Base-by-base conservation (phyloP, 2,888 invertebrate species). In the Dorcus hopei region DNA sequence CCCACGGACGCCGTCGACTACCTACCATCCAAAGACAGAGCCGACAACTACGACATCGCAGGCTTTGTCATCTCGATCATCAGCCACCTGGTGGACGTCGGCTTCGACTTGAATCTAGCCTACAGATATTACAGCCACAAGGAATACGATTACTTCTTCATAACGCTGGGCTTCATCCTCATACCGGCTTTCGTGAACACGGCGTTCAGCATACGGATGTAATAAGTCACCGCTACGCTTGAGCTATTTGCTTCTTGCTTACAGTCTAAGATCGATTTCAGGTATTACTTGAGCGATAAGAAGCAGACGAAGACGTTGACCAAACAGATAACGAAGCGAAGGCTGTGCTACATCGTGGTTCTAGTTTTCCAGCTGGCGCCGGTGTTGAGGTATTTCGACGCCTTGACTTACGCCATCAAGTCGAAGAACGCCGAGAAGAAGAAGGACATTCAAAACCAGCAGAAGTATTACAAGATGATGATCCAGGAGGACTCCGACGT, bases 401-500 rank as follows among this genome's bases (percentile, higher is more conserved):
- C 85, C 19, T 77, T 85, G 9, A 79, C 82, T 51, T 89, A 87
- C 70, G 89, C 89, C 0, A 69, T 87, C 16, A 87, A 85, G 70
- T 85, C 87, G 0, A 84, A 86, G n/a, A 81, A 79, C 33, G 88
- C 86, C 4, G 84, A 85, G 61, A 82, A 80, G 61, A 78, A 79
- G 9, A 80, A 82, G 8, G 86, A 89, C 69, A 74, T 77, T 3
- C 77, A 79, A 11, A 81, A 84, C 8, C 88, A 89, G 72, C 81
- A 84, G 49, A 80, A 82, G 68, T 89, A 88, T 77, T 91, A 89
- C 72, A 80, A 85, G 40, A 80, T 88, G 61, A 90, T 90, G 88
- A 79, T 90, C 54, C 88, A 88, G 66, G 91, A 91, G 70, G 91
- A 91, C 73, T 87, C 90, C 0, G 91, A 91, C 75, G 89, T 90